Base-by-base conservation (phyloP, 2,888 invertebrate genomes). In the Teinopalpus imperialis region DNA sequence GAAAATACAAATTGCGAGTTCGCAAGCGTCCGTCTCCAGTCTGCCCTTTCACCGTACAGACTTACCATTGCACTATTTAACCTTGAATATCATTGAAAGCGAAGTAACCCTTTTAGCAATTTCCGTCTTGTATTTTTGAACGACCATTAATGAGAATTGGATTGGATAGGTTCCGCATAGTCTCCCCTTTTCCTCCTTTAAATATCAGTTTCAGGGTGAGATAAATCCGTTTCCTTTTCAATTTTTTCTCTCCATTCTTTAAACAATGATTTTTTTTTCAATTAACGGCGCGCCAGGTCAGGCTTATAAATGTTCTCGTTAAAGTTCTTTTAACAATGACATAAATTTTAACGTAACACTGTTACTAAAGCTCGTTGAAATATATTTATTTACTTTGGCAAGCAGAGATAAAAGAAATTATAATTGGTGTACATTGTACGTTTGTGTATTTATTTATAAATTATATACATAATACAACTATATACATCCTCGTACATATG, bases 61-160 rank as follows among this genome's bases (percentile, higher is more conserved):
- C 4, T 8, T 16, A 20, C 18, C 26, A n/a, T 29, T 10, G 39
- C 31, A 32, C 26, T 31, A 44, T 20, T 44, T 35, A 27, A 29
- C 35, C 24, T 35, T 46, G 46, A 34, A 32, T 40, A 13, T 13
- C 29, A 46, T 35, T 21, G 29, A 40, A 7, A 43, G 26, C 26
- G 16, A 14, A 29, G 21, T 26, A 40, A 40, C 20, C 40, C 46
- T 35, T 46, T 40, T 24, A 35, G 29, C 39, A 46, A 46, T 46
- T 46, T 46, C 40, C 46, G 46, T 23, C 29, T 29, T 34, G 46
- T 45, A 40, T 40, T 56, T 56, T 54, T 57, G 47, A 52, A 52
- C 51, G 40, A 16, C 49, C 52, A 52, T 55, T 59, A 59, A 54
- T 49, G 52, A 50, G 57, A 54, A 60, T 59, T 56, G 56, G 57